phyloP scores from a whole-genome alignment of 1,140 invertebrate species.

The Pseudomyrmex gracilis region DNA sequence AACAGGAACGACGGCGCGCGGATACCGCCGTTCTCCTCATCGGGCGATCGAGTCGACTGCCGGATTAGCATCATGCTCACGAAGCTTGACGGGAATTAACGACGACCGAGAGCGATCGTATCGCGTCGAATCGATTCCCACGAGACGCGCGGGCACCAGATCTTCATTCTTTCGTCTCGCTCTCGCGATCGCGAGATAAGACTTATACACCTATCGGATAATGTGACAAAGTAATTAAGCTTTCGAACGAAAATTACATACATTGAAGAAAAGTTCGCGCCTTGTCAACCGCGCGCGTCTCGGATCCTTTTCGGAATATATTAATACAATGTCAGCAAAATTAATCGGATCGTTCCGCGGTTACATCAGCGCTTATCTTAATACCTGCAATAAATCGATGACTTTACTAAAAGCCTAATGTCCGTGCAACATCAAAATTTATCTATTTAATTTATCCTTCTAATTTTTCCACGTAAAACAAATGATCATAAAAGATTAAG shows the following conservation, averaged over 20 bases:
- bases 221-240: slow-evolving; percentile 45
- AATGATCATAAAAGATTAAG: no score
- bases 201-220: slow-evolving; percentile 24
- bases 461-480: no score
- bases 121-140: slow-evolving; percentile 69
- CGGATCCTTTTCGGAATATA: not conserved
- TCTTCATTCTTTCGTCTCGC: slow-evolving; percentile 39
- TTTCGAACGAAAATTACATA: slow-evolving; percentile 35
- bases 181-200: slow-evolving; percentile 44
- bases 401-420: no score
- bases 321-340: not conserved
- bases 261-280: slow-evolving; percentile 27
- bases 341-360: not conserved
- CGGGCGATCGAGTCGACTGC: slow-evolving; percentile 68
- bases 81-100: slow-evolving; percentile 72
- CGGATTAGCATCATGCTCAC: slow-evolving; percentile 73
- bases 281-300: not conserved
- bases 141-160: slow-evolving; percentile 31
- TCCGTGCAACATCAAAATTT: no score
- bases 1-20: not conserved
- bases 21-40: slow-evolving; percentile 60
- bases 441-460: no score
- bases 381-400: no score
- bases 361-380: no score
- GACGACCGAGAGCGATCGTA: slow-evolving; percentile 59